A percentile compares a stretch with the other conserved stretches of the same genome.
Evolutionary conservation across 2,888 invertebrate species (phyloP).

Genomic region (Leptarthrus brevirostris): DNA sequence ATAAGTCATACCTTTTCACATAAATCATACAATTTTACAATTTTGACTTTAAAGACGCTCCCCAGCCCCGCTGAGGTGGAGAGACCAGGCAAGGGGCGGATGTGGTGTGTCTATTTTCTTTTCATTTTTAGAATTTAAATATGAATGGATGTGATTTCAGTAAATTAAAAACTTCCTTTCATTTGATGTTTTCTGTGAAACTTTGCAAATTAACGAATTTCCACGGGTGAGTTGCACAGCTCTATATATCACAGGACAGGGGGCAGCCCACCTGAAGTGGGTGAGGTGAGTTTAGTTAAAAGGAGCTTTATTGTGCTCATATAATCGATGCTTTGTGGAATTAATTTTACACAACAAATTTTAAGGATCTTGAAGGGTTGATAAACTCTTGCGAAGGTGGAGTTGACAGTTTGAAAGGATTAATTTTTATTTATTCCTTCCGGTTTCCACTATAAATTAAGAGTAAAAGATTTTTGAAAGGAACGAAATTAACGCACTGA

Average conservation of each 20-base stretch:
- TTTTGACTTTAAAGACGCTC: slow-evolving; percentile 32
- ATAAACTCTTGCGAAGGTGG: too few species aligned
- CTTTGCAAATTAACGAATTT: slow-evolving; percentile 44
- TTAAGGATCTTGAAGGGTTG: too few species aligned
- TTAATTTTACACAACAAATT: too few species aligned
- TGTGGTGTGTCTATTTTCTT: slow-evolving; percentile 31
- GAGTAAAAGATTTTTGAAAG: too few species aligned
- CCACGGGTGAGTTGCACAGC: background rate
- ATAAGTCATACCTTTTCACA: slow-evolving; percentile 41
- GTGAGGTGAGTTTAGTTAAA: background rate
- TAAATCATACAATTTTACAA: slow-evolving; percentile 48
- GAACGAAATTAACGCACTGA: too few species aligned
- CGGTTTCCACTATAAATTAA: too few species aligned
- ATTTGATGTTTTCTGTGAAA: slow-evolving; percentile 39
- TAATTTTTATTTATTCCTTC: too few species aligned
- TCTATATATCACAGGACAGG: too few species aligned
- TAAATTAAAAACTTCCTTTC: slow-evolving; percentile 46
- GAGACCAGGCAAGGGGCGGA: background rate
- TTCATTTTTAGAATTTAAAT: slow-evolving; percentile 45
- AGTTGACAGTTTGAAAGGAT: too few species aligned
- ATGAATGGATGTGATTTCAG: slow-evolving; percentile 46
- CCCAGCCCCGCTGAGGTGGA: background rate
- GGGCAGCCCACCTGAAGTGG: background rate
- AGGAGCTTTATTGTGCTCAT: background rate
- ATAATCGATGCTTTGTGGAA: slow-evolving; percentile 10